These are phyloP conservation scores for Paguma larvata DNA, from an alignment of 2,797 vertebrate genomes.

Conservation along the genomic window DNA sequence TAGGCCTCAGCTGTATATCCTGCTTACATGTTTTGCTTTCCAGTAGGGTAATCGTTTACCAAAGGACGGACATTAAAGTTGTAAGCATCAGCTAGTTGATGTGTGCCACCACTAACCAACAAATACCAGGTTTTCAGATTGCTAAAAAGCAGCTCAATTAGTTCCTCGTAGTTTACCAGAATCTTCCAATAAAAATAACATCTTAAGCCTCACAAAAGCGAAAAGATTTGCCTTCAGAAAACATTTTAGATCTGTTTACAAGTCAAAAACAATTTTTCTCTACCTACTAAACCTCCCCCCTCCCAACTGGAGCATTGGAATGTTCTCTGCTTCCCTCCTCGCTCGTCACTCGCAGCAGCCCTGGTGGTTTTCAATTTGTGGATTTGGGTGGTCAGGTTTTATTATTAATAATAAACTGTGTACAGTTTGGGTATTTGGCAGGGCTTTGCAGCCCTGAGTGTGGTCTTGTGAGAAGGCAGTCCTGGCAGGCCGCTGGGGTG, in stretches of 20 bases:
- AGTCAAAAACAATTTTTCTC: background rate
- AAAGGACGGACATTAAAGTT: background rate
- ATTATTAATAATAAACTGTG: constrained; percentile 25
- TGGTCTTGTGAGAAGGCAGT: background rate
- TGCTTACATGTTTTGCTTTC: background rate
- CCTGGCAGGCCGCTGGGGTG: background rate
- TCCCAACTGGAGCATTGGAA: fast-evolving
- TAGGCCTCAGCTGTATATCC: background rate
- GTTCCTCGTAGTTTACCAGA: background rate
- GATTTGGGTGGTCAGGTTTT: constrained; percentile 58
- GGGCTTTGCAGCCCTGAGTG: background rate
- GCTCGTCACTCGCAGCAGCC: background rate
- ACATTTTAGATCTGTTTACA: background rate
- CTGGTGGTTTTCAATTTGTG: background rate
- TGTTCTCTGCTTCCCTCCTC: background rate
- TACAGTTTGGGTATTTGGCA: constrained; percentile 16
- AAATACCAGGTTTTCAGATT: background rate
- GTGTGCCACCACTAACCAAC: background rate
- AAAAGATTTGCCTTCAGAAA: background rate
- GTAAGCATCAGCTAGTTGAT: background rate
- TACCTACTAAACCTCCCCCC: fast-evolving
- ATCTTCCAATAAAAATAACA: constrained; percentile 22
- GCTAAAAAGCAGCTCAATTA: background rate
- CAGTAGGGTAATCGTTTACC: background rate
- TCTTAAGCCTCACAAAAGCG: background rate